Conservation (phyloP, 2,113 vertebrate species). For the Brachirus orientalis region DNA sequence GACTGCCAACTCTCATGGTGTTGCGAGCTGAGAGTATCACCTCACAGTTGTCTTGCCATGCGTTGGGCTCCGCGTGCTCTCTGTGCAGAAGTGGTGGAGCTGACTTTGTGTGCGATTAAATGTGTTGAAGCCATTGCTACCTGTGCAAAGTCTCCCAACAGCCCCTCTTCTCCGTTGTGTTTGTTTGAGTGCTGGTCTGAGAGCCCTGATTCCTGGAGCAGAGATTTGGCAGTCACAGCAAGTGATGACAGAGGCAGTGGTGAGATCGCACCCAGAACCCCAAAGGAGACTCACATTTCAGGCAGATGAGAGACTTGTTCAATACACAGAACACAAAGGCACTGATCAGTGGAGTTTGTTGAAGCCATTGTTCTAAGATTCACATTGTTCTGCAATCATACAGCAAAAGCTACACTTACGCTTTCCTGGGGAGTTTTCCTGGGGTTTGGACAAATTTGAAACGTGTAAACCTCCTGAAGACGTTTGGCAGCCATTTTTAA, state of each 20-base stretch:
- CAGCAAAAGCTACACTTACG: too few species aligned
- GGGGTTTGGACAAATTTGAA: slow-evolving; percentile 49
- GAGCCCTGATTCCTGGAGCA: slow-evolving; percentile 83
- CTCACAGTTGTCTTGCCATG: slow-evolving; percentile 79
- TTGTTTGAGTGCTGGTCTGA: slow-evolving; percentile 82
- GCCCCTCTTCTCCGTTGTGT: slow-evolving; percentile 73
- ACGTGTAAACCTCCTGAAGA: slow-evolving; percentile 58
- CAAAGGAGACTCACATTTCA: slow-evolving; percentile 82
- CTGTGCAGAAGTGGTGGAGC: slow-evolving; percentile 73
- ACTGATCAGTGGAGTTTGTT: slow-evolving; percentile 53
- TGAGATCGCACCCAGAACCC: slow-evolving; percentile 86
- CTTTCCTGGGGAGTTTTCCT: too few species aligned
- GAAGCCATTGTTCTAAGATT: slow-evolving; percentile 56
- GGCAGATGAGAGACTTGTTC: slow-evolving; percentile 66
- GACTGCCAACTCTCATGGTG: slow-evolving; percentile 82
- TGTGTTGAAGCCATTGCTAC: slow-evolving; percentile 78
- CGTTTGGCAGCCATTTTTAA: slow-evolving; percentile 51
- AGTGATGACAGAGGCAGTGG: slow-evolving; percentile 87
- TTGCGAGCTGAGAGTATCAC: slow-evolving; percentile 71
- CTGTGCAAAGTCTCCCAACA: slow-evolving; percentile 74
- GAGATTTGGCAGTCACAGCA: slow-evolving; percentile 85
- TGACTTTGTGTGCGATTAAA: slow-evolving; percentile 76
- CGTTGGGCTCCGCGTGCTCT: slow-evolving; percentile 72
- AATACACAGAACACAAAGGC: slow-evolving; percentile 62
- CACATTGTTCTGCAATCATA: slow-evolving; percentile 20